Conservation (phyloP, 2,113 vertebrate species). For the Orientallactaga bullata region DNA sequence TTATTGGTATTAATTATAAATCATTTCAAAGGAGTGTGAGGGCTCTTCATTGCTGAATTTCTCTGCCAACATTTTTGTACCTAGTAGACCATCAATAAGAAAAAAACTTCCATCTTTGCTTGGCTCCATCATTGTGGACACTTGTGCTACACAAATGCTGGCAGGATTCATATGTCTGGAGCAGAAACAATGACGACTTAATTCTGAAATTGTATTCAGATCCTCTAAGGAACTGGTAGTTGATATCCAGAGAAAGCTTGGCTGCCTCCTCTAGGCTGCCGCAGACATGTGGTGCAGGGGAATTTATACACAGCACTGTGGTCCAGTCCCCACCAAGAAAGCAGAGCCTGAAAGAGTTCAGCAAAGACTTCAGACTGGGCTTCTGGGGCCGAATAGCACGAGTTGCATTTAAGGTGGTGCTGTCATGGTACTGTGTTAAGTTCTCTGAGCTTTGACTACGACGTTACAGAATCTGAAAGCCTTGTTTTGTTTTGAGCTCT, state of each 20-base stretch:
- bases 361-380: neutral
- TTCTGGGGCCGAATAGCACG: neutral
- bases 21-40: constrained; percentile 52
- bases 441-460: neutral
- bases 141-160: constrained; percentile 48
- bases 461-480: neutral
- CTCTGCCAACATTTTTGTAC: constrained; percentile 66
- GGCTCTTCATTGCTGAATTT: neutral
- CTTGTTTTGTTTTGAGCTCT: neutral
- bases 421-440: neutral
- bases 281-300: neutral
- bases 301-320: neutral
- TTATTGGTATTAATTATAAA: constrained; percentile 68
- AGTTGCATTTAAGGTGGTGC: neutral
- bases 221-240: constrained; percentile 43
- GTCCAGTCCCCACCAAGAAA: constrained; percentile 2
- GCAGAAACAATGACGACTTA: constrained; percentile 68
- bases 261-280: neutral
- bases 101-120: constrained; percentile 34
- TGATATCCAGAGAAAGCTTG: constrained; percentile 22
- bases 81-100: constrained; percentile 32
- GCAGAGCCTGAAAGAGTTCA: neutral
- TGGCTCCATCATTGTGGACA: neutral
- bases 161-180: neutral
- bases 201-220: constrained; percentile 37